These are phyloP conservation scores for Dynastes maya DNA, from an alignment of 2,888 invertebrate genomes.

Conservation along the genomic window DNA sequence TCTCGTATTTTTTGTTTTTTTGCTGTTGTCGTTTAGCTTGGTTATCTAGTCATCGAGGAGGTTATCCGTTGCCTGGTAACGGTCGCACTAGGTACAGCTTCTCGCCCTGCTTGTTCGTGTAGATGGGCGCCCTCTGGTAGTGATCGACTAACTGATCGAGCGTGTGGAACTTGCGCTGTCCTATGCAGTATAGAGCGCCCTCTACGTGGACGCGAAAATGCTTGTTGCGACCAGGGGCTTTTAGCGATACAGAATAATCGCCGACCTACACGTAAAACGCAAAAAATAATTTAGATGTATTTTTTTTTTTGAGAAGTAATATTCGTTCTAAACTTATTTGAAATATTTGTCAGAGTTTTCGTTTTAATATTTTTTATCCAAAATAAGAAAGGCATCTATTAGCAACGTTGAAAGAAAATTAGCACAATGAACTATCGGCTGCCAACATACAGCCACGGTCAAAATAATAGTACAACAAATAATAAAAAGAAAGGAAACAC, in stretches of 20 bases:
- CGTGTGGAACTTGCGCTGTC: conserved; percentile 96
- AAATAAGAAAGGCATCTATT: not conserved
- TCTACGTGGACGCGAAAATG: conserved; percentile 99
- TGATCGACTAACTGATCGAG: conserved; percentile 98
- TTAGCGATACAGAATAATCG: conserved; percentile 97
- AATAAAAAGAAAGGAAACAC: too few relatives aligned
- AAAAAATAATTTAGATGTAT: not conserved
- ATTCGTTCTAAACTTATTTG: not conserved
- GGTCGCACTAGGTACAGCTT: conserved; percentile 97
- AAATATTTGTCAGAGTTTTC: not conserved
- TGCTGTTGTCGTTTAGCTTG: not conserved
- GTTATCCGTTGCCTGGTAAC: conserved; percentile 72
- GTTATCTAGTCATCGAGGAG: conserved; percentile 47
- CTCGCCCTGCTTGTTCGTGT: conserved; percentile 97
- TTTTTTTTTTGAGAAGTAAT: not conserved
- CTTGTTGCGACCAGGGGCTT: conserved; percentile 98
- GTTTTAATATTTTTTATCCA: not conserved
- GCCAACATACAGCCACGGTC: too few relatives aligned
- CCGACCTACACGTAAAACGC: conserved; percentile 81
- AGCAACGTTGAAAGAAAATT: too few relatives aligned
- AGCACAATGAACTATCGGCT: too few relatives aligned
- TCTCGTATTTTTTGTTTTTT: conserved; percentile 3
- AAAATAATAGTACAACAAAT: too few relatives aligned
- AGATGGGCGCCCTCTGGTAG: conserved; percentile 99
- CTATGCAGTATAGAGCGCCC: conserved; percentile 94